Percentiles rank a stretch among this genome's conserved stretches.
These are phyloP conservation scores for Chymomyza costata DNA, from an alignment of 1,140 invertebrate species.

Conservation along the genomic window DNA sequence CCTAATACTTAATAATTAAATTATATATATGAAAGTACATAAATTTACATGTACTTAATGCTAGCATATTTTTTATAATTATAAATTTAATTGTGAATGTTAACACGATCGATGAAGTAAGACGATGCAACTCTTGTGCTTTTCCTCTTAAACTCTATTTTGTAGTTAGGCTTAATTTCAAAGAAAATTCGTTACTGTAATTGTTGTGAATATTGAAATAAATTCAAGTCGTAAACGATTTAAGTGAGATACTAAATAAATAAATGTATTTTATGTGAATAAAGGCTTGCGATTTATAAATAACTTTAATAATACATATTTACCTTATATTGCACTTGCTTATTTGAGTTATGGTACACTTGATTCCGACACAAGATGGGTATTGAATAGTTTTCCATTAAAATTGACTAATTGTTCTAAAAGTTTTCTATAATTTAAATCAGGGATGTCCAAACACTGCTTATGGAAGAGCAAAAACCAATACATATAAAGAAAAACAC, in stretches of 20 bases:
- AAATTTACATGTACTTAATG: conserved; percentile 42
- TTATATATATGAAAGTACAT: conserved; percentile 19
- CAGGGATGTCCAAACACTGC: no score
- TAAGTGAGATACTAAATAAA: conserved; percentile 51
- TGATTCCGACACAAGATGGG: no score
- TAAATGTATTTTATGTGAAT: conserved; percentile 67
- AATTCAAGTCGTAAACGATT: conserved; percentile 61
- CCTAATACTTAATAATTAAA: conserved; percentile 37
- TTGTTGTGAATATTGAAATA: conserved; percentile 71
- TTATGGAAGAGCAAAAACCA: no score
- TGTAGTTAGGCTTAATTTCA: conserved; percentile 70
- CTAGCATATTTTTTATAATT: conserved; percentile 70
- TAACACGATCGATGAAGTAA: conserved; percentile 15
- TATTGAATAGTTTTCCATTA: no score
- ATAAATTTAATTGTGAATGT: conserved; percentile 66
- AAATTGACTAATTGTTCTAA: no score
- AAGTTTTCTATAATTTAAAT: no score
- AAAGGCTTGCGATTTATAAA: conserved; percentile 45
- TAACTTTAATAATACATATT: conserved; percentile 19
- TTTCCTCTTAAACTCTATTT: conserved; percentile 64
- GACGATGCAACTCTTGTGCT: conserved; percentile 55
- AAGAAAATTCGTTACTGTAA: conserved; percentile 71
- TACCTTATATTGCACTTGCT: conserved; percentile 14
- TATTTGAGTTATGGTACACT: conserved; percentile 1
- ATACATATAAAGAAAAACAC: no score